Evolutionary conservation across 2,888 invertebrate species (phyloP), one percentile per base, ranked within the genome.

Genomic region (Drosophila eohydei): DNA sequence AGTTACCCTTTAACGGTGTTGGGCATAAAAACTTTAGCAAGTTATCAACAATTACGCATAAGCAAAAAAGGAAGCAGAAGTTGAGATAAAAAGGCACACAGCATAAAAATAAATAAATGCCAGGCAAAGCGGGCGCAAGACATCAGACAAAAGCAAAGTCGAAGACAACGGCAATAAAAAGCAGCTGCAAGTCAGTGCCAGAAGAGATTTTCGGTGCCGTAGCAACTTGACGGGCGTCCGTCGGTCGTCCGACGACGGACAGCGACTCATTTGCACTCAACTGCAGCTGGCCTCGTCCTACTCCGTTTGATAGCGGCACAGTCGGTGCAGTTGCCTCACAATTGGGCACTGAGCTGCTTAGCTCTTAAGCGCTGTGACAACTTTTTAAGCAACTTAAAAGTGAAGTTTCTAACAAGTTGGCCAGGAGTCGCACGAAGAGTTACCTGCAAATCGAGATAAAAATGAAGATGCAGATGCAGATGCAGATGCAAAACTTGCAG

Each of bases 1-100:
- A 61, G 57, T 43, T 56, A 56, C 60, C 64, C 73, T 34, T 65
- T 63, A 54, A 59, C 57, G 50, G 38, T 3, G 44, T 58, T 67
- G 69, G 52, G 71, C 67, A 83, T 72, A 36, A 74, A 66, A 83
- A 83, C 72, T 83, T 88, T 65, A 28, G 59, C 68, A 81, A 87
- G 79, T 81, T 83, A 87, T 89, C 87, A 84, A 89, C 89, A 89
- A 87, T 80, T 88, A 85, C 75, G 83, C 88, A 83, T 83, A 83
- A 88, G 83, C 78, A 80, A 83, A 81, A 83, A 89, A 69, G 43
- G 57, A 65, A 69, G 65, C 55, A 64, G 50, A 77, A 80, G 64
- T 80, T 80, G 72, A 61, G 64, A 61, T 76, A 68, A 71, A 78
- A 78, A 69, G 14, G 62, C 51, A 56, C 59, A 68, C 57, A 65